These are phyloP conservation scores for Eupeodes latifasciatus DNA, from an alignment of 2,888 invertebrate species.

Conservation along the genomic window DNA sequence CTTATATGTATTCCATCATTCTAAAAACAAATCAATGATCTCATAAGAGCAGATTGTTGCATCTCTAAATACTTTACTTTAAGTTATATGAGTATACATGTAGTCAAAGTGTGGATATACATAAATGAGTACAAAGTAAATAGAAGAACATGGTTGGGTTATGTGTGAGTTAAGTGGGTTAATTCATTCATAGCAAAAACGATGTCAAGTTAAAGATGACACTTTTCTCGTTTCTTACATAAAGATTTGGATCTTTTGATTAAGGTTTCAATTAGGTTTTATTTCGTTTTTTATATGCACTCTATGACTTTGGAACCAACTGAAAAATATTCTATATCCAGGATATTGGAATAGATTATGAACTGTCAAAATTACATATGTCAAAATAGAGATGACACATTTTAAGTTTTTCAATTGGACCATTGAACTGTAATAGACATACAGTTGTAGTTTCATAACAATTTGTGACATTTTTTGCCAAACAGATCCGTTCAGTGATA, in stretches of 20 bases:
- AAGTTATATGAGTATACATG: conserved; percentile 38
- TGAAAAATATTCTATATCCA: not conserved
- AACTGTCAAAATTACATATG: not conserved
- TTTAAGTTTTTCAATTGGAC: not conserved
- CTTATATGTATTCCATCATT: conserved; percentile 2
- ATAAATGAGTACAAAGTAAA: conserved; percentile 41
- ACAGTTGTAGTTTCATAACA: not conserved
- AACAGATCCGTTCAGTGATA: too few species aligned
- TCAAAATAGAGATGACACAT: not conserved
- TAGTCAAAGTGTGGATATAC: not conserved
- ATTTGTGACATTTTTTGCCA: too few species aligned
- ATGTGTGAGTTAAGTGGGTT: conserved; percentile 50
- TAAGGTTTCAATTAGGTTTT: conserved; percentile 36
- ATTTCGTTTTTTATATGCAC: conserved; percentile 1
- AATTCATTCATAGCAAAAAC: conserved; percentile 49
- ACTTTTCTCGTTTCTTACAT: conserved; percentile 19
- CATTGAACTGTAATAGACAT: not conserved
- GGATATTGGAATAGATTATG: not conserved
- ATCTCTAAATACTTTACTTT: conserved; percentile 28
- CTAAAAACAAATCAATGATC: conserved; percentile 60
- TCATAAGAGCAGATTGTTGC: conserved; percentile 65
- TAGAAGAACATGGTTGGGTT: not conserved
- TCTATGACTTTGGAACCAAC: too few species aligned
- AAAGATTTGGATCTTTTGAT: conserved; percentile 39
- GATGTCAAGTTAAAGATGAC: conserved; percentile 64